phyloP scores from a whole-genome alignment of 1,140 invertebrate species.

The Bemisia tabaci region DNA sequence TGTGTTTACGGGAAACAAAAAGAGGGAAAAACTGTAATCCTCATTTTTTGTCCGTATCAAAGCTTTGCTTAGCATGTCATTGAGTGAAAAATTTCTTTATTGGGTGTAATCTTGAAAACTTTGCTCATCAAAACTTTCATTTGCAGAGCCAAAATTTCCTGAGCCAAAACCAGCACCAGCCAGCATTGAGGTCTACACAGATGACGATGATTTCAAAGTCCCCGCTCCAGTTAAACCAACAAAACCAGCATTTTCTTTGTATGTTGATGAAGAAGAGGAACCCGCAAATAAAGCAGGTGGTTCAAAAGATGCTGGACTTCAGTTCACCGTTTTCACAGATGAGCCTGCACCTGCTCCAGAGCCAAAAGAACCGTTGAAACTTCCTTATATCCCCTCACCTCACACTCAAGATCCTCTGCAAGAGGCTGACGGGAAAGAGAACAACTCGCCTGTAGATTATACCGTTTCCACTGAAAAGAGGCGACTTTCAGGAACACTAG shows the following conservation, averaged over 20 bases:
- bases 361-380: conserved; percentile 1
- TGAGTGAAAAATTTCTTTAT: too few relatives aligned
- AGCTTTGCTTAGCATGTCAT: too few relatives aligned
- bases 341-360: not conserved
- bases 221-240: not conserved
- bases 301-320: not conserved
- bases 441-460: not conserved
- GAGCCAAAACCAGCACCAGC: not conserved
- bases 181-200: not conserved
- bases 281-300: not conserved
- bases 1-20: too few relatives aligned
- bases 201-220: not conserved
- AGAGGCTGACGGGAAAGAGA: not conserved
- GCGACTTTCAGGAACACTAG: not conserved
- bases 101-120: too few relatives aligned
- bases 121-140: too few relatives aligned
- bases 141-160: not conserved
- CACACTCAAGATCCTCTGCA: not conserved
- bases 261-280: not conserved
- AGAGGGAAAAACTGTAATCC: too few relatives aligned
- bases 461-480: not conserved
- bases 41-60: too few relatives aligned
- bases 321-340: not conserved
- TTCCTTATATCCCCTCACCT: conserved; percentile 2
- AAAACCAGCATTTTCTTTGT: not conserved